Percentiles rank a stretch among this genome's conserved stretches.
Evolutionary conservation across 1,140 invertebrate species (phyloP).

Genomic region (Drosophila pseudoobscura): DNA sequence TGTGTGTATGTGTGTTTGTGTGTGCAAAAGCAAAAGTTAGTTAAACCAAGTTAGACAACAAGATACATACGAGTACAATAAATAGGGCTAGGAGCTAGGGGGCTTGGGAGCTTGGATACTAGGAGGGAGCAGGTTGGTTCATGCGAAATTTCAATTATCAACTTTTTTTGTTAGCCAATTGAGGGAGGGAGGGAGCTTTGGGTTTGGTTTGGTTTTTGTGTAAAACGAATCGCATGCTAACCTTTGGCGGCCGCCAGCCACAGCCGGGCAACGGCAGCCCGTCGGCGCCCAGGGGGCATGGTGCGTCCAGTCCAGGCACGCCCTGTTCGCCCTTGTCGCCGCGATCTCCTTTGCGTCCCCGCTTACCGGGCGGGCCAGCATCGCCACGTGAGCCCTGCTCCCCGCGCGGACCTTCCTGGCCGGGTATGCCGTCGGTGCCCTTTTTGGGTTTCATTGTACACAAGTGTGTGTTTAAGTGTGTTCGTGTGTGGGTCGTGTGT

Average conservation of each 20-base stretch:
- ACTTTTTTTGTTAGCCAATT: conserved; percentile 50
- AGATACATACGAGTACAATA: conserved; percentile 40
- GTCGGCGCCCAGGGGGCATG: conserved; percentile 96
- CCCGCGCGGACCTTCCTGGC: conserved; percentile 91
- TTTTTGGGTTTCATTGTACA: conserved; percentile 78
- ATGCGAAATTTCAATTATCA: conserved; percentile 57
- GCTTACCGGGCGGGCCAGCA: conserved; percentile 92
- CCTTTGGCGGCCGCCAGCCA: conserved; percentile 95
- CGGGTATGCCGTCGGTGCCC: conserved; percentile 96
- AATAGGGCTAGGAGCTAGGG: not conserved
- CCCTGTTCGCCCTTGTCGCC: conserved; percentile 95
- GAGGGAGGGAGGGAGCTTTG: not conserved
- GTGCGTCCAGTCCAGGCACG: conserved; percentile 97
- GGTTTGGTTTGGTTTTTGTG: conserved; percentile 4
- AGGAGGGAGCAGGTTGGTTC: conserved; percentile 12
- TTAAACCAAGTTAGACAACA: conserved; percentile 67
- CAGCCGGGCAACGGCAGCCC: conserved; percentile 97
- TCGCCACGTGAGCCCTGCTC: conserved; percentile 95
- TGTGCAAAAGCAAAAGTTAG: conserved; percentile 79
- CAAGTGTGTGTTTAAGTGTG: conserved; percentile 16
- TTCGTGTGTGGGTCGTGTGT: conserved; percentile 10
- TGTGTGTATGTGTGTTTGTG: conserved; percentile 58
- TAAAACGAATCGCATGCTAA: conserved; percentile 83
- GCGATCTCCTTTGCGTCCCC: conserved; percentile 94
- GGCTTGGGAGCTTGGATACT: no score